Percentiles rank a stretch among this genome's conserved stretches.
Evolutionary conservation across 2,113 vertebrate species (phyloP).

Genomic region (Oryzias melastigma): DNA sequence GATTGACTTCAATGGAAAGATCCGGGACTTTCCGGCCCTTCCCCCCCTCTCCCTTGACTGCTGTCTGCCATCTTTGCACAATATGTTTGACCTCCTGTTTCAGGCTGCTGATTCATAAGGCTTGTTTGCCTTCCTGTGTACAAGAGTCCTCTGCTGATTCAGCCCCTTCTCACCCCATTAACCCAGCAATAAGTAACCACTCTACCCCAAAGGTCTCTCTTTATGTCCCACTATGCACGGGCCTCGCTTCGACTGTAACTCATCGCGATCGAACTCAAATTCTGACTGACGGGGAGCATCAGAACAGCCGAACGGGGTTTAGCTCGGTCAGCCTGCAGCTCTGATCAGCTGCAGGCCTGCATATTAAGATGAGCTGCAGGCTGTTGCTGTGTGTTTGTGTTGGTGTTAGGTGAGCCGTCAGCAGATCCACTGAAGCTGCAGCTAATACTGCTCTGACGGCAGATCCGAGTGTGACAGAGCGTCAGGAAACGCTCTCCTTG

Average conservation of each 20-base stretch:
- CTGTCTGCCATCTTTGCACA: slow-evolving; percentile 41
- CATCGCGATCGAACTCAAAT: slow-evolving; percentile 1
- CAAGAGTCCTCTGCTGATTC: slow-evolving; percentile 77
- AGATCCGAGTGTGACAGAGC: no score
- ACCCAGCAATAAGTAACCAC: slow-evolving; percentile 81
- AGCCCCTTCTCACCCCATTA: slow-evolving; percentile 79
- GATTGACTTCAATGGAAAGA: neutral
- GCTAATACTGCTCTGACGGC: neutral
- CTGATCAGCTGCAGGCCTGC: neutral
- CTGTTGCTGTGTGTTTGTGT: slow-evolving; percentile 16
- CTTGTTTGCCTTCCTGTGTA: slow-evolving; percentile 73
- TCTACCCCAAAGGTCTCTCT: slow-evolving; percentile 50
- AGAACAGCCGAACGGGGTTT: neutral
- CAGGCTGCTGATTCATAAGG: slow-evolving; percentile 43
- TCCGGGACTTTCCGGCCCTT: neutral
- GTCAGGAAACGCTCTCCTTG: no score
- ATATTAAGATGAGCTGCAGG: slow-evolving; percentile 13
- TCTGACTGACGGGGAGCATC: neutral
- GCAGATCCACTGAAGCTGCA: slow-evolving; percentile 8
- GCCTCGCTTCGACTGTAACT: neutral
- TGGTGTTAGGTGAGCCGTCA: slow-evolving; percentile 11
- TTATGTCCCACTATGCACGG: slow-evolving; percentile 29
- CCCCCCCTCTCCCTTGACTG: neutral
- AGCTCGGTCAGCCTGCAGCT: neutral
- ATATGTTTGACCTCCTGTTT: slow-evolving; percentile 60